These are phyloP conservation scores for Brachionus rubens DNA, from an alignment of 1,140 invertebrate species.

Conservation along the genomic window DNA sequence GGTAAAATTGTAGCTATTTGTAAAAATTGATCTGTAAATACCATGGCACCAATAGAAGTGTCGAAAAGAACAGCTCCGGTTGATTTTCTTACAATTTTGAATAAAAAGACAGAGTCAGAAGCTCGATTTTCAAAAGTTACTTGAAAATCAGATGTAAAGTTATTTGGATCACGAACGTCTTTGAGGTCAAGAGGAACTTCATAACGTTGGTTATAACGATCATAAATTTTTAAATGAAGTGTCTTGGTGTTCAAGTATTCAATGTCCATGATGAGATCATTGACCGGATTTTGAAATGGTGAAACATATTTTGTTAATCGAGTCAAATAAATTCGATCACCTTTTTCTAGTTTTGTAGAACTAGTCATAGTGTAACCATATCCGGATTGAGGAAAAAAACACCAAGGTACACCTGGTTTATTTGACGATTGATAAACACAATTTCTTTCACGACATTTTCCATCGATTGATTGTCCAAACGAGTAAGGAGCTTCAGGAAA, in stretches of 20 bases:
- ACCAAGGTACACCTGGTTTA: constrained; percentile 32
- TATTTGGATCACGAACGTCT: background rate
- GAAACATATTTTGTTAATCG: background rate
- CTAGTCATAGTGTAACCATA: constrained; percentile 38
- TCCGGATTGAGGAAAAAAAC: constrained; percentile 25
- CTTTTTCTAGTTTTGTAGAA: constrained; percentile 15
- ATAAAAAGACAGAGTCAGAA: constrained; percentile 25
- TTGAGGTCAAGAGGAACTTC: constrained; percentile 44
- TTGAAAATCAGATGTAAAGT: constrained; percentile 2
- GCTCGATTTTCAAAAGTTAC: constrained; percentile 3
- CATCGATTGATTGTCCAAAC: constrained; percentile 20
- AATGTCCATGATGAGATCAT: constrained; percentile 29
- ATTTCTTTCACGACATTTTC: constrained; percentile 1
- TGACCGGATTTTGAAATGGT: constrained; percentile 33
- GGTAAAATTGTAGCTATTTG: constrained; percentile 48
- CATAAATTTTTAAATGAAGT: constrained; percentile 24
- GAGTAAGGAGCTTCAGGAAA: constrained; percentile 42
- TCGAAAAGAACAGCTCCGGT: constrained; percentile 43
- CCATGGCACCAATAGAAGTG: constrained; percentile 47
- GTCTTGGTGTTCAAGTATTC: constrained; percentile 1
- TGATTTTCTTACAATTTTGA: constrained; percentile 28
- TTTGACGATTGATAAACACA: constrained; percentile 2
- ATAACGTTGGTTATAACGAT: constrained; percentile 37
- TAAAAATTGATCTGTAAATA: constrained; percentile 47
- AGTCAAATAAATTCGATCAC: constrained; percentile 7